These are phyloP conservation scores for Meleagris gallopavo DNA, from an alignment of 2,113 vertebrate species.

Conservation along the genomic window DNA sequence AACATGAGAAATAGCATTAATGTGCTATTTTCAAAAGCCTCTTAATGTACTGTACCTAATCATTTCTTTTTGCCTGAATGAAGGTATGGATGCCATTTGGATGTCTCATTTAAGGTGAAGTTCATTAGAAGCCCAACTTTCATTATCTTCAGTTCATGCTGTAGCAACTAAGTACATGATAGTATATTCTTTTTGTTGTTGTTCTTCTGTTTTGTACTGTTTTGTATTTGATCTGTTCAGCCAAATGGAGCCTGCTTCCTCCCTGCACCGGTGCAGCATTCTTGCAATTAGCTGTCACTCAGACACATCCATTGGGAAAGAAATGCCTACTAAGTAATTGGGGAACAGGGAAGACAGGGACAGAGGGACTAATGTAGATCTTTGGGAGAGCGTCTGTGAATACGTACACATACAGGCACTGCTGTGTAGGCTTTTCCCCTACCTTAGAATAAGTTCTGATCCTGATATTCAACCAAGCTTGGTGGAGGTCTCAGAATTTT, in stretches of 20 bases:
- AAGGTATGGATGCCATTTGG: neutral
- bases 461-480: neutral
- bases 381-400: neutral
- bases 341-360: neutral
- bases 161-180: neutral
- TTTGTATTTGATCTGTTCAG: neutral
- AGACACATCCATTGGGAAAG: neutral
- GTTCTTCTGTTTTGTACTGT: neutral
- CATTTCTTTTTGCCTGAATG: neutral
- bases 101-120: neutral
- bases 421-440: neutral
- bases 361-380: neutral
- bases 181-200: neutral
- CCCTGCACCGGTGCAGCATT: neutral
- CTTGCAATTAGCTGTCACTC: neutral
- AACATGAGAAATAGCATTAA: conserved; percentile 58
- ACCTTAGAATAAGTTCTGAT: neutral
- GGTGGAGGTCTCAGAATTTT: neutral
- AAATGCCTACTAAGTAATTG: neutral
- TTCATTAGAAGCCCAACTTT: neutral
- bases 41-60: neutral
- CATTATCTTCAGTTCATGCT: neutral
- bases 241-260: neutral
- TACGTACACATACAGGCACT: neutral
- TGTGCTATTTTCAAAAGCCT: conserved; percentile 48